Percentiles rank a stretch among this genome's conserved stretches.
Conservation (phyloP, 2,888 invertebrate genomes). For the Parasteatoda lunata region DNA sequence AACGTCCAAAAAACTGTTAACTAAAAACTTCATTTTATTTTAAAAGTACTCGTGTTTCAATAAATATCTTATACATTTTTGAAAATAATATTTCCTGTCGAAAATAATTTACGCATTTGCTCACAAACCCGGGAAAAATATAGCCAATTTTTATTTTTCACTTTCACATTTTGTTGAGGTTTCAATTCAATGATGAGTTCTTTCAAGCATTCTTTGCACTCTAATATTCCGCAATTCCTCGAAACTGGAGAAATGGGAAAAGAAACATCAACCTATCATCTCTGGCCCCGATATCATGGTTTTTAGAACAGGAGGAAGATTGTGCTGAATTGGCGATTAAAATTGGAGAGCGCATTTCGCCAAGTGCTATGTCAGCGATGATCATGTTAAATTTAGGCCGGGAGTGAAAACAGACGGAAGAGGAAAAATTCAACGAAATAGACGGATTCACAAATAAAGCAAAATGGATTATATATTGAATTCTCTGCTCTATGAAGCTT, state of each 20-base stretch:
- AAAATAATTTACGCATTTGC: too few species aligned
- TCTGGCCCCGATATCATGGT: neutral
- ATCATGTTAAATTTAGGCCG: constrained; percentile 27
- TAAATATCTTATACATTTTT: too few species aligned
- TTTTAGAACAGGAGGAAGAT: constrained; percentile 4
- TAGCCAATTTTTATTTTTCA: too few species aligned
- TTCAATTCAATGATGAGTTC: too few species aligned
- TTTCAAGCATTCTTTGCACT: too few species aligned
- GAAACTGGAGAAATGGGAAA: neutral
- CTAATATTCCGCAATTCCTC: too few species aligned
- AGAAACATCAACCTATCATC: neutral
- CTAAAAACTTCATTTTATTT: too few species aligned
- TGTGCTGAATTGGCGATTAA: constrained; percentile 59
- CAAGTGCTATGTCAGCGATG: constrained; percentile 38
- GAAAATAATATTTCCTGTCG: too few species aligned
- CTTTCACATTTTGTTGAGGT: too few species aligned
- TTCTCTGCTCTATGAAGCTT: neutral
- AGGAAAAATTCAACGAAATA: neutral
- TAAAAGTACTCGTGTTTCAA: too few species aligned
- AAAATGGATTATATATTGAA: neutral
- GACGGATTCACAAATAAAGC: constrained; percentile 6
- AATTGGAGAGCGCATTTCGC: constrained; percentile 12
- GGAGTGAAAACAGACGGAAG: constrained; percentile 21
- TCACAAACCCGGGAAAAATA: too few species aligned
- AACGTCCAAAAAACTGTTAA: too few species aligned